Evolutionary conservation across 2,888 invertebrate genomes (phyloP).

Genomic region (Clivina fossor): DNA sequence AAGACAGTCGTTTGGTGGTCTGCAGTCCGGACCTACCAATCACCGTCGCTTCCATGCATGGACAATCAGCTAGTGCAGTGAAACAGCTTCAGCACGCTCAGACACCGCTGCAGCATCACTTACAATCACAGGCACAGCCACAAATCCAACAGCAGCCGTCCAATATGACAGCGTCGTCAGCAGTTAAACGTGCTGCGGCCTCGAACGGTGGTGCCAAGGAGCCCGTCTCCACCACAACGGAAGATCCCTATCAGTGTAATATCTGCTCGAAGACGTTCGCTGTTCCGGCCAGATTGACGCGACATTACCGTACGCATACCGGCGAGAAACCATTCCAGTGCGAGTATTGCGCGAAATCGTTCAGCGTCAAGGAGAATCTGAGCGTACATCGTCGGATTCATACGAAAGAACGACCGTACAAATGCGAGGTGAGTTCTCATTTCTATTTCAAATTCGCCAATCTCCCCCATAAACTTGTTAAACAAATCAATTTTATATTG

Average conservation of each 20-base stretch:
- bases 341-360: constrained; percentile 89
- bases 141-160: constrained; percentile 43
- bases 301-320: constrained; percentile 88
- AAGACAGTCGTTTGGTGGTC: constrained; percentile 52
- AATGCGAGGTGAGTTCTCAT: constrained; percentile 70
- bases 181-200: constrained; percentile 43
- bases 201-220: constrained; percentile 50
- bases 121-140: constrained; percentile 38
- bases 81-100: constrained; percentile 42
- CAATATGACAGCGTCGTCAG: constrained; percentile 38
- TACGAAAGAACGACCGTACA: constrained; percentile 88
- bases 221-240: constrained; percentile 47
- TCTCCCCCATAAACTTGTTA: no score
- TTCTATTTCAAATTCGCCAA: no score
- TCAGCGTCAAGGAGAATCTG: constrained; percentile 89
- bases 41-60: constrained; percentile 39
- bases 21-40: constrained; percentile 63
- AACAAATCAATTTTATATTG: no score
- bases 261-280: constrained; percentile 90
- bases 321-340: constrained; percentile 90
- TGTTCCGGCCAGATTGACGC: constrained; percentile 80
- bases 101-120: constrained; percentile 39
- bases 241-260: constrained; percentile 84
- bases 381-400: constrained; percentile 88
- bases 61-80: not conserved